These are phyloP conservation scores for Corydoras maculifer DNA, from an alignment of 2,113 vertebrate genomes.

Conservation along the genomic window DNA sequence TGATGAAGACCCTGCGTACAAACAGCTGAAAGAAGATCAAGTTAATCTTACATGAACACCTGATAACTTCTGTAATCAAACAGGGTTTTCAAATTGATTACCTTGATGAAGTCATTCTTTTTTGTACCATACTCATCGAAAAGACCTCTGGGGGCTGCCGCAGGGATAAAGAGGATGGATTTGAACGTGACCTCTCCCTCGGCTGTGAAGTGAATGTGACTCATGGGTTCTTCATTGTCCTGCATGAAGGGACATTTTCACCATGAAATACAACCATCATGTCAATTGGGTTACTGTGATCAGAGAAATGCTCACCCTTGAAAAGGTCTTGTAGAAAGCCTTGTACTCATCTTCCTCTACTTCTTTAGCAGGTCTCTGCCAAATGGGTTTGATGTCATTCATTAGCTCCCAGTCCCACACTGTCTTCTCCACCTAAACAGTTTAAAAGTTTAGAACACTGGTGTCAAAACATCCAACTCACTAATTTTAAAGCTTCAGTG, in stretches of 20 bases:
- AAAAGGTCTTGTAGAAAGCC: constrained; percentile 90
- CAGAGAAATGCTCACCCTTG: constrained; percentile 30
- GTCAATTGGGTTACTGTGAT: background rate
- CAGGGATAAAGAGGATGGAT: constrained; percentile 94
- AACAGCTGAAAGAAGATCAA: constrained; percentile 70
- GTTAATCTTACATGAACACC: background rate
- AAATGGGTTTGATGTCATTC: constrained; percentile 99
- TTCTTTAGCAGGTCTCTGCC: constrained; percentile 93
- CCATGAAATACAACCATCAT: background rate
- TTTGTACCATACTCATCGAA: constrained; percentile 98
- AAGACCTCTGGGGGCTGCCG: constrained; percentile 84
- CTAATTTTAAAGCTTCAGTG: constrained; percentile 29
- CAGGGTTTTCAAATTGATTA: constrained; percentile 35
- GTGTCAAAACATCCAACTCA: no score
- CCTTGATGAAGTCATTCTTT: constrained; percentile 98
- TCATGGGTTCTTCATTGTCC: constrained; percentile 86
- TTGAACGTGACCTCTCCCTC: constrained; percentile 98
- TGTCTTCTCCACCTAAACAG: constrained; percentile 88
- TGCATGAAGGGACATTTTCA: constrained; percentile 43
- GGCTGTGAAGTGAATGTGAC: constrained; percentile 93
- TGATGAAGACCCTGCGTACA: constrained; percentile 96
- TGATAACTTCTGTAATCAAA: background rate
- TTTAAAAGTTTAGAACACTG: background rate
- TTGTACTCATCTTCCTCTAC: constrained; percentile 96
- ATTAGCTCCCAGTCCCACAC: constrained; percentile 99